Evolutionary conservation across 2,113 vertebrate species (phyloP).

Genomic region (Gambusia holbrooki): DNA sequence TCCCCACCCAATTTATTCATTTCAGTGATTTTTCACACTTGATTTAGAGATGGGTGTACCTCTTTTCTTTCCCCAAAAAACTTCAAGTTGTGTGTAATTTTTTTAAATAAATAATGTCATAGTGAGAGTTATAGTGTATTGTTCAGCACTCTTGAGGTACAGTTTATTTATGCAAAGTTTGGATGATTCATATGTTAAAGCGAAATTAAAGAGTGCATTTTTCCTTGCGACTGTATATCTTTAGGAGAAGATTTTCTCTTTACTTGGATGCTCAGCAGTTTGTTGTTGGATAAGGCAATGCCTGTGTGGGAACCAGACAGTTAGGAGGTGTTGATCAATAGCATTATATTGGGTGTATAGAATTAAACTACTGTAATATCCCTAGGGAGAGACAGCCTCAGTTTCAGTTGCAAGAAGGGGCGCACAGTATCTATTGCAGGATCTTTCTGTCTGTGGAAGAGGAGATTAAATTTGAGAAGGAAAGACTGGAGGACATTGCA

Average conservation of each 20-base stretch:
- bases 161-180: neutral
- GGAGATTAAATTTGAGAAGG: neutral
- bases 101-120: neutral
- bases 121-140: neutral
- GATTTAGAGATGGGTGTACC: neutral
- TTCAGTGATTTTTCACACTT: too few species aligned
- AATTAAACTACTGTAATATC: constrained; percentile 7
- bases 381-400: neutral
- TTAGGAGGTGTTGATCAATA: constrained; percentile 8
- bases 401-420: neutral
- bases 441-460: neutral
- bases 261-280: constrained; percentile 5
- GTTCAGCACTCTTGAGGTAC: neutral
- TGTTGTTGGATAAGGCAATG: constrained; percentile 1
- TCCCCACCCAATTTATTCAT: neutral
- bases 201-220: neutral
- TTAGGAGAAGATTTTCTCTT: neutral
- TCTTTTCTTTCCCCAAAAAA: neutral
- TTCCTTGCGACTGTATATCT: neutral
- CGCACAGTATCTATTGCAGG: neutral
- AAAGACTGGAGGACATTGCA: neutral
- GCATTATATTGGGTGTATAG: constrained; percentile 17
- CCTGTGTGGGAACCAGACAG: neutral
- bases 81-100: neutral
- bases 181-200: neutral